phyloP scores from a whole-genome alignment of 2,797 vertebrate genomes.

The Botia almorhae region DNA sequence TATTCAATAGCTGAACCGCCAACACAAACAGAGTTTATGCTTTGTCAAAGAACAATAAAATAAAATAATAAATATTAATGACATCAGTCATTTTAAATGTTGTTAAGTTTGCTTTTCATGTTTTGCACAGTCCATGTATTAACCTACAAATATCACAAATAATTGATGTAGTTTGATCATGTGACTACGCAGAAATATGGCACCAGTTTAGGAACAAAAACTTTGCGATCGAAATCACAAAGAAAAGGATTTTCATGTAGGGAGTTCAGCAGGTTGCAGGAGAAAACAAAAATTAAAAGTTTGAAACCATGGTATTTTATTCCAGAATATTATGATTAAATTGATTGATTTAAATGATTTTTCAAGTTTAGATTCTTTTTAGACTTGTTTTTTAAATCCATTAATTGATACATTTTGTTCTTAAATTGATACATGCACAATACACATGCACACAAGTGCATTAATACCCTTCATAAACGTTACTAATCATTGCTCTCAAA shows the following conservation, averaged over 20 bases:
- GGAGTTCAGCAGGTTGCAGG: background rate
- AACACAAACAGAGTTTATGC: constrained; percentile 65
- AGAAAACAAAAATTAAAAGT: background rate
- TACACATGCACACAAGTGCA: too few relatives aligned
- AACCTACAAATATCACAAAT: background rate
- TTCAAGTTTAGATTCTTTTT: too few relatives aligned
- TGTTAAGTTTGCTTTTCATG: constrained; percentile 49
- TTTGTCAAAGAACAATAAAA: constrained; percentile 62
- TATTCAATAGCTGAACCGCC: constrained; percentile 64
- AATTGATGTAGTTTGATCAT: background rate
- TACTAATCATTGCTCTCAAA: too few relatives aligned
- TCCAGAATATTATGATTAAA: too few relatives aligned
- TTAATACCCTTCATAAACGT: too few relatives aligned
- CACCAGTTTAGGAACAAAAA: background rate
- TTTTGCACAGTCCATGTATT: constrained; percentile 9
- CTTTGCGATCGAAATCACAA: background rate
- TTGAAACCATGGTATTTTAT: too few relatives aligned
- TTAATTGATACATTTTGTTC: background rate
- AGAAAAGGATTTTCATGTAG: background rate
- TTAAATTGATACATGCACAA: background rate
- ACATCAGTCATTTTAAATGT: constrained; percentile 64
- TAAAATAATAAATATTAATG: constrained; percentile 19
- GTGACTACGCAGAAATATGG: background rate
- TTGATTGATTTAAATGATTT: too few relatives aligned
- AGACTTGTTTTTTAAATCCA: too few relatives aligned